phyloP scores from a whole-genome alignment of 2,888 invertebrate species.

The Escarpia spicata region DNA sequence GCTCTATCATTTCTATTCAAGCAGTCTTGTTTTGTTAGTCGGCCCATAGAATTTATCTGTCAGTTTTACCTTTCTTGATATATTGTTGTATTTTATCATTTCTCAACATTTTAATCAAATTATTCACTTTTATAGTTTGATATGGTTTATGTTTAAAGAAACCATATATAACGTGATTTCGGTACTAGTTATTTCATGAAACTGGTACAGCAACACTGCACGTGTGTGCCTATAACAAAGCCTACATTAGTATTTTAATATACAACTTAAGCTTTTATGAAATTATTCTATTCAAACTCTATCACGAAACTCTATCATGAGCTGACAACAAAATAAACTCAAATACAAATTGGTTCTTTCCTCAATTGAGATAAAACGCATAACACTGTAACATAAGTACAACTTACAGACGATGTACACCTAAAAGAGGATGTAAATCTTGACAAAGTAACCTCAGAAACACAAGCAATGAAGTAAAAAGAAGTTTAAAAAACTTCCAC shows the following conservation, averaged over 20 bases:
- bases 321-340: not conserved
- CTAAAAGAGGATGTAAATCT: not conserved
- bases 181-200: too few species aligned
- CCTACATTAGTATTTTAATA: not conserved
- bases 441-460: not conserved
- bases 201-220: too few species aligned
- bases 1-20: too few species aligned
- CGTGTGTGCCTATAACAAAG: too few species aligned
- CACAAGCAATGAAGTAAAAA: not conserved
- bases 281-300: not conserved
- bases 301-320: not conserved
- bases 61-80: too few species aligned
- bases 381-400: not conserved
- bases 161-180: too few species aligned
- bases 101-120: too few species aligned
- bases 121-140: too few species aligned
- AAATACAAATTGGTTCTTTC: not conserved
- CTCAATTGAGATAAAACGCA: not conserved
- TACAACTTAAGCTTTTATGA: not conserved
- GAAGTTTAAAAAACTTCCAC: not conserved
- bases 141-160: too few species aligned
- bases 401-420: not conserved
- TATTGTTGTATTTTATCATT: too few species aligned
- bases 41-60: too few species aligned
- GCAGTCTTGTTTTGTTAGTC: too few species aligned